Conservation (phyloP, 2,888 invertebrate species). For the Volucella inflata region DNA sequence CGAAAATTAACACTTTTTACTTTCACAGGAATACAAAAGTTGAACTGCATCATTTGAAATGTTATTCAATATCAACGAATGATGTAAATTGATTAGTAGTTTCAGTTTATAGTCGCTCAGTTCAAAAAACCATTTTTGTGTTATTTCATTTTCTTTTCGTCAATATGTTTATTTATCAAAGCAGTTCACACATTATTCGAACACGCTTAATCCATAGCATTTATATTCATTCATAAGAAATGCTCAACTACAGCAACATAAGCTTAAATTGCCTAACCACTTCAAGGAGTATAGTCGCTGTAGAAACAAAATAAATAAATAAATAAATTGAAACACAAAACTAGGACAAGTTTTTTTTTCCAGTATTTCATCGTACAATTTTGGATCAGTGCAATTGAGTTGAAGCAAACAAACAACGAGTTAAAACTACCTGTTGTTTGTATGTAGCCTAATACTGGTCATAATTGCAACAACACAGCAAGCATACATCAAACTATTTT, state of each 20-base stretch:
- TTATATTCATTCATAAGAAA: background rate
- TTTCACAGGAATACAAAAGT: constrained; percentile 2
- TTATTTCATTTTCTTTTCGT: background rate
- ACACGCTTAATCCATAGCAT: background rate
- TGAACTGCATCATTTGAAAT: background rate
- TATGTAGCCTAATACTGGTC: constrained; percentile 9
- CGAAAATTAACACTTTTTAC: constrained; percentile 22
- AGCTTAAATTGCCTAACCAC: constrained; percentile 13
- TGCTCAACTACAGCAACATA: background rate
- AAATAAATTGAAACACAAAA: constrained; percentile 33
- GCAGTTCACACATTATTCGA: constrained; percentile 15
- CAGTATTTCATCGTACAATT: constrained; percentile 33
- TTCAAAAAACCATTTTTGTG: background rate
- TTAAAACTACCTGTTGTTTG: background rate
- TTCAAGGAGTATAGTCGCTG: constrained; percentile 41
- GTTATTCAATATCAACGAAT: background rate
- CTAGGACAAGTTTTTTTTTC: constrained; percentile 62
- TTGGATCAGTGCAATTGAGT: constrained; percentile 11
- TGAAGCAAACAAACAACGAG: constrained; percentile 36
- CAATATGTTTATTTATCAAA: constrained; percentile 6
- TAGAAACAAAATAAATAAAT: constrained; percentile 25
- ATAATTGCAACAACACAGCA: constrained; percentile 13
- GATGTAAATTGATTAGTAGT: constrained; percentile 5
- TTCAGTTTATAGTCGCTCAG: background rate
- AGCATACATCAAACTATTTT: constrained; percentile 21